Evolutionary conservation across 2,113 vertebrate species (phyloP), one percentile per base, ranked within the genome.

Genomic region (Zeus faber): DNA sequence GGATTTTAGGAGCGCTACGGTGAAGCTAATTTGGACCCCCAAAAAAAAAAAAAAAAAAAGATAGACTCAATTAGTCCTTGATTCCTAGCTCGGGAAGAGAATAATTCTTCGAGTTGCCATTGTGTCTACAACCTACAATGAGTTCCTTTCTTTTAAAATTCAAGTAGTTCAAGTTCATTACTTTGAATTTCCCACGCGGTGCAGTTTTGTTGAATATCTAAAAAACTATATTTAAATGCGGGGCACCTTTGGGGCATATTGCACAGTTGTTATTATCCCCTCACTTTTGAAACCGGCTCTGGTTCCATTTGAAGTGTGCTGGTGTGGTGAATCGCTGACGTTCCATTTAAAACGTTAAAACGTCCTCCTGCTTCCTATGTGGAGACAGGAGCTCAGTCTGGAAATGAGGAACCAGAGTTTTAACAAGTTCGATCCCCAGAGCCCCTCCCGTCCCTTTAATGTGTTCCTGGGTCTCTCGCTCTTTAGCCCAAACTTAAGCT

Each of bases 281-380:
- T 54, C 62, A 45, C 31, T 52, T 76, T 74, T 59, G 49, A 82
- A 71, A 61, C 56, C 60, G 65, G 25, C 18, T 44, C 57, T 51
- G 55, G 56, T 76, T 70, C 31, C 62, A 64, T 47, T 24, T n/a
- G 58, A 64, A 56, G 66, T n/a, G n/a, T n/a, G 50, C 65, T 57
- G 69, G 69, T 76, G 75, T 78, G 74, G 58, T 77, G 58, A 85
- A 84, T 85, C 59, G 65, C 67, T 72, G 65, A 76, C 65, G 76
- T 75, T 74, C 80, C 73, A 58, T 77, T 82, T 82, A 76, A 79
- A n/a, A n/a, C n/a, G n/a, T n/a, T n/a, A n/a, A n/a, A n/a, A 71
- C 25, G 61, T 65, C 62, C 62, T 35, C 60, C 26, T 65, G 70
- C 61, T 69, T 54, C 50, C 46, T 63, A 26, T 63, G 59, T 62